Conservation (phyloP, 1,140 invertebrate genomes). For the Aradophagus sp. region DNA sequence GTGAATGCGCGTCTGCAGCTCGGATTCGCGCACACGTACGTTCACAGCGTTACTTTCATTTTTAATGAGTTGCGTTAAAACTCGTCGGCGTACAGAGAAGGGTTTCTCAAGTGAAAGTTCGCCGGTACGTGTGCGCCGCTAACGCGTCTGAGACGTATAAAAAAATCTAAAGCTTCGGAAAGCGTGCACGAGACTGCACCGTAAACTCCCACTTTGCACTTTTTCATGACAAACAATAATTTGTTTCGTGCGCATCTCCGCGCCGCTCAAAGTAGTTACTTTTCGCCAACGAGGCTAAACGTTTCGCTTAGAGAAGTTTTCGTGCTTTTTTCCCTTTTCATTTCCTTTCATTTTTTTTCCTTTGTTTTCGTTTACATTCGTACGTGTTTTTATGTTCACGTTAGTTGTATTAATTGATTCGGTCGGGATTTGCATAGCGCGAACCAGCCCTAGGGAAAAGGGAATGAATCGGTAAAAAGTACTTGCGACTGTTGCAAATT, state of each 20-base stretch:
- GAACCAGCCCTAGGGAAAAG: no score
- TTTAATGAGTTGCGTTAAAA: slow-evolving; percentile 54
- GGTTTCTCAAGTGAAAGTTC: slow-evolving; percentile 40
- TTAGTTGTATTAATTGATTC: no score
- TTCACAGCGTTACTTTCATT: slow-evolving; percentile 37
- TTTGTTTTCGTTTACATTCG: no score
- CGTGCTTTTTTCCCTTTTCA: no score
- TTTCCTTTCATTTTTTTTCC: no score
- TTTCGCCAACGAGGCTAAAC: no score
- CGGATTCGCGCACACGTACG: neutral
- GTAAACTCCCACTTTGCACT: slow-evolving; percentile 20
- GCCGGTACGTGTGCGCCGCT: slow-evolving; percentile 1
- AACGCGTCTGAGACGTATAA: slow-evolving; percentile 19
- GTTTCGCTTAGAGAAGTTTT: no score
- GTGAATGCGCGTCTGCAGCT: slow-evolving; percentile 14
- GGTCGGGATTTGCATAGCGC: no score
- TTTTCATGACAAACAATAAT: slow-evolving; percentile 26
- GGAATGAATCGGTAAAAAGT: no score
- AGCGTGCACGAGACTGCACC: slow-evolving; percentile 20
- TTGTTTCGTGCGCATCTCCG: slow-evolving; percentile 17
- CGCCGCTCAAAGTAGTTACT: neutral
- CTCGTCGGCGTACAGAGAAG: slow-evolving; percentile 11
- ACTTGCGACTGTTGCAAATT: no score
- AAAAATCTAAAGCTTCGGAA: slow-evolving; percentile 22
- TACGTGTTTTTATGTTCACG: no score